phyloP scores from a whole-genome alignment of 2,888 invertebrate species.

The Tetrapedia diversipes region DNA sequence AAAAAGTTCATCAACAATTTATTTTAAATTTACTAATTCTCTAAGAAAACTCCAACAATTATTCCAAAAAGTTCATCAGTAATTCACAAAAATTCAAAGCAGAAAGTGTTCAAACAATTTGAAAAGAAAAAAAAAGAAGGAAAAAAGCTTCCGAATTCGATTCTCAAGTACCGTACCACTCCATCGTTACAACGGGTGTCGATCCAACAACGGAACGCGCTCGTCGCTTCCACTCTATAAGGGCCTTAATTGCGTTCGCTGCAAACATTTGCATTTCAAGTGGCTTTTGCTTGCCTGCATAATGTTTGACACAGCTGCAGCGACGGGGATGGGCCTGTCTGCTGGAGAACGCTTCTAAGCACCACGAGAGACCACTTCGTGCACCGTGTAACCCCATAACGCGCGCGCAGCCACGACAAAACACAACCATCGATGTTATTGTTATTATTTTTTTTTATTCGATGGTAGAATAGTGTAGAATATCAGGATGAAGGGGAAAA shows the following conservation, averaged over 20 bases:
- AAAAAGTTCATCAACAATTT: no score
- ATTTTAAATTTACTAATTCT: no score
- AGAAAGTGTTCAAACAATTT: no score
- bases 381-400: slow-evolving; percentile 26
- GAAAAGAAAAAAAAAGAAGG: no score
- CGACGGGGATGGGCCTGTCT: slow-evolving; percentile 33
- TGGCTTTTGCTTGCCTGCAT: slow-evolving; percentile 71
- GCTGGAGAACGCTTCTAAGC: slow-evolving; percentile 41
- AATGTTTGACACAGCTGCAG: slow-evolving; percentile 72
- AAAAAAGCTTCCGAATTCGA: no score
- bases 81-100: no score
- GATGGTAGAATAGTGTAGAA: background rate
- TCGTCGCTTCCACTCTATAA: slow-evolving; percentile 52
- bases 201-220: slow-evolving; percentile 42
- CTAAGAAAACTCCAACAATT: no score
- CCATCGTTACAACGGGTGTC: slow-evolving; percentile 36
- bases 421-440: background rate
- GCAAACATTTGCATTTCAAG: slow-evolving; percentile 77
- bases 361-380: slow-evolving; percentile 52
- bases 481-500: no score
- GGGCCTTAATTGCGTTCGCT: slow-evolving; percentile 73
- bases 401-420: slow-evolving; percentile 12
- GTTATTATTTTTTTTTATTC: no score
- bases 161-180: no score
- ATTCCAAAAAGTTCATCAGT: no score